These are phyloP conservation scores for Pseudopodoces humilis DNA, from an alignment of 2,113 vertebrate species.

Conservation along the genomic window DNA sequence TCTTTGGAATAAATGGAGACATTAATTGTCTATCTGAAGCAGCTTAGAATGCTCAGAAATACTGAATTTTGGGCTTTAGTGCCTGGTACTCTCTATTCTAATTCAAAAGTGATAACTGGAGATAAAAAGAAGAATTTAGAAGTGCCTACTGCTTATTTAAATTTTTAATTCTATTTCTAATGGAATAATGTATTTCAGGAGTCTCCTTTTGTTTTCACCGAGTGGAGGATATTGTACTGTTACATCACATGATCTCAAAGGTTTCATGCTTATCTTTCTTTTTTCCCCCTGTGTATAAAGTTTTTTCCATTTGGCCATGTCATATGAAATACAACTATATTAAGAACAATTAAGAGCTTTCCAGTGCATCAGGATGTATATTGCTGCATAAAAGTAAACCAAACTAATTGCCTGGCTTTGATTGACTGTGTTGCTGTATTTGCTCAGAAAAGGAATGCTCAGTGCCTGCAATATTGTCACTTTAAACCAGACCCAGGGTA, in stretches of 20 bases:
- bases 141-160: neutral
- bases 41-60: neutral
- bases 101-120: neutral
- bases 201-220: neutral
- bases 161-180: neutral
- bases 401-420: neutral
- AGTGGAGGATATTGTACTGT: neutral
- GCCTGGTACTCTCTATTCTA: neutral
- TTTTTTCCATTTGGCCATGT: neutral
- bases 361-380: neutral
- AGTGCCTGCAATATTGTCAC: neutral
- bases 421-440: neutral
- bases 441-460: neutral
- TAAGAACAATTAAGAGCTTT: neutral
- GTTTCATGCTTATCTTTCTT: neutral
- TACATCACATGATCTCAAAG: neutral
- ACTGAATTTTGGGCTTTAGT: neutral
- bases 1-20: neutral
- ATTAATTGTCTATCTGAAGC: neutral
- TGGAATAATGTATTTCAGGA: neutral
- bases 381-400: neutral
- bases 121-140: neutral
- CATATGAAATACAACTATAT: neutral
- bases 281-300: fast-evolving
- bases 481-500: constrained; percentile 26